These are phyloP conservation scores for Hemiscyllium ocellatum DNA, from an alignment of 2,113 vertebrate genomes.

Conservation along the genomic window DNA sequence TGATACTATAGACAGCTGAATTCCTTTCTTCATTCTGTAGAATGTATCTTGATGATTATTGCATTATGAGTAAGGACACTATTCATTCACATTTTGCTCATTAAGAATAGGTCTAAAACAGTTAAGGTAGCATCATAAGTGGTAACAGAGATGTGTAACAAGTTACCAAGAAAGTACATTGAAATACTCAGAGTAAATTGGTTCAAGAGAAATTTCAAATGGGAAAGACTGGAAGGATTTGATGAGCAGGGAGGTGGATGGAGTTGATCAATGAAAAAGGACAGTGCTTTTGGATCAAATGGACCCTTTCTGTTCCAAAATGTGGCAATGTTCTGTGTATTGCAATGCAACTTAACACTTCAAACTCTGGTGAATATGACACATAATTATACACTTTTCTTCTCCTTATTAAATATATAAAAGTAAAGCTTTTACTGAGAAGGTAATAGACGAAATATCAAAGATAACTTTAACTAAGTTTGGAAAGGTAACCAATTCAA, in stretches of 20 bases:
- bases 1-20: background rate
- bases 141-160: background rate
- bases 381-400: background rate
- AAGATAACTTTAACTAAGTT: background rate
- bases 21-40: background rate
- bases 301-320: background rate
- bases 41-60: slow-evolving; percentile 1
- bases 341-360: background rate
- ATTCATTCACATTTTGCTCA: background rate
- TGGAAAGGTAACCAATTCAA: background rate
- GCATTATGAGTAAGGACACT: background rate
- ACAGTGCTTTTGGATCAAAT: background rate
- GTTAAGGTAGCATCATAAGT: background rate
- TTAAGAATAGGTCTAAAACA: background rate
- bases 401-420: background rate
- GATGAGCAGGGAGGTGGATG: background rate
- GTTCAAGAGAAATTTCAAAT: background rate
- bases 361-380: background rate
- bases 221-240: background rate
- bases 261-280: background rate
- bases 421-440: background rate
- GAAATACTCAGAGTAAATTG: background rate
- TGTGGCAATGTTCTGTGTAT: background rate
- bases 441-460: background rate
- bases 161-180: background rate